Base-by-base conservation (phyloP, 2,888 invertebrate genomes). In the Molanna angustata region DNA sequence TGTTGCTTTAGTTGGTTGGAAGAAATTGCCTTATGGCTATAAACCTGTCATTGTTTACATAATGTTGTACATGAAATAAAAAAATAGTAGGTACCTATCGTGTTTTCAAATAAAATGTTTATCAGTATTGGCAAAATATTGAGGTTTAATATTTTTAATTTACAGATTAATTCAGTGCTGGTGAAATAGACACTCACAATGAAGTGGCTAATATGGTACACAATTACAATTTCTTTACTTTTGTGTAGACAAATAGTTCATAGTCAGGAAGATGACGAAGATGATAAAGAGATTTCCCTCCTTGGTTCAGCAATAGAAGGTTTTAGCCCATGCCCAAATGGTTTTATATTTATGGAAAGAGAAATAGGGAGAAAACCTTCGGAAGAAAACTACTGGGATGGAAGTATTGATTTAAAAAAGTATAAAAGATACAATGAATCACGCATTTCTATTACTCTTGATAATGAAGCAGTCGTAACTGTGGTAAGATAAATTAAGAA, bases 311-410 rank as follows among this genome's bases (percentile, higher is more conserved):
- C 51, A 13, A n/a, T 37, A 11, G 51, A 51, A 45, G 20, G 2
- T 17, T 45, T 51, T 21, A 44, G 13, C 33, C 51, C 51, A 2
- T 51, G 51, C 37, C 22, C 44, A 11, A 44, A 51, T 51, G 45
- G 51, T n/a, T 46, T 52, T 17, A 41, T 52, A 32, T 21, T 0
- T 6, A 52, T 52, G 48, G 6, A 3, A 2, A 52, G 52, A 42
- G 52, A 52, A 41, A 52, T 47, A 11, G 52, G 52, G 1, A 22
- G 47, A 33, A 7, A 18, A 4, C 52, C 52, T 9, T 52, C 52
- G 4, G 48, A 48, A 41, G 48, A 52, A 32, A 52, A 52, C 20
- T 52, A 52, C 21, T 52, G 52, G 52, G 22, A 22, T 20, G 52
- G 52, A 7, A 27, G 17, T 17, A 27, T 52, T 4, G 3, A 47